phyloP scores from a whole-genome alignment of 2,113 vertebrate species.

The Rostratula benghalensis region DNA sequence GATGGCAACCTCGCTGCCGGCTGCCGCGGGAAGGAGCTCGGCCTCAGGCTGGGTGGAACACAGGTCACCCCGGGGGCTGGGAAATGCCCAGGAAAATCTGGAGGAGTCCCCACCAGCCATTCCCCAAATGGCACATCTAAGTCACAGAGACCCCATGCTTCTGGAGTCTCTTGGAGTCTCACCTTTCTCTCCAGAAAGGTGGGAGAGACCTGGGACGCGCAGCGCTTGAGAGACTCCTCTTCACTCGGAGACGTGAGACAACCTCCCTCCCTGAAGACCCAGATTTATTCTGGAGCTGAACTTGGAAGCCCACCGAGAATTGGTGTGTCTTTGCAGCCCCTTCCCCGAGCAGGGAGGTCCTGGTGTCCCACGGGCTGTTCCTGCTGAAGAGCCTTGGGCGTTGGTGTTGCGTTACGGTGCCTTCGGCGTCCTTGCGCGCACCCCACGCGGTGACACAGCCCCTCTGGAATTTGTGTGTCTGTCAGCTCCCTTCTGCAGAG shows the following conservation, averaged over 20 bases:
- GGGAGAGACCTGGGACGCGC: background rate
- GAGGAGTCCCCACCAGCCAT: background rate
- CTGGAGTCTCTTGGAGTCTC: background rate
- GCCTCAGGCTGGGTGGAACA: background rate
- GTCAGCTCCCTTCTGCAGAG: background rate
- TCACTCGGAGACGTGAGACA: background rate
- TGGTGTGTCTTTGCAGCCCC: background rate
- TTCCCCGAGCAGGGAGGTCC: background rate
- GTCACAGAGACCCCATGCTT: background rate
- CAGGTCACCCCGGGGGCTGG: too few relatives aligned
- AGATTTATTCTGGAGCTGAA: background rate
- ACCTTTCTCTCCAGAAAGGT: background rate
- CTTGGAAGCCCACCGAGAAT: background rate
- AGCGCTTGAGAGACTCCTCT: background rate
- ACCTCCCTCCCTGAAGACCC: background rate
- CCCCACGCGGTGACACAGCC: background rate
- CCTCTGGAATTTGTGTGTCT: background rate
- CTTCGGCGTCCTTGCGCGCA: background rate
- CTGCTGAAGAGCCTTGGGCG: background rate
- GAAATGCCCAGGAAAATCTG: background rate
- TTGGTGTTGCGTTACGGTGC: fast-evolving
- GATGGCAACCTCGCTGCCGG: background rate
- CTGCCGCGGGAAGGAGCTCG: background rate
- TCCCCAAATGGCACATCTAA: constrained; percentile 19
- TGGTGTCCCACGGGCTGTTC: background rate